Evolutionary conservation across 2,797 vertebrate genomes (phyloP).

Genomic region (Petrocephalus schoutedeni): DNA sequence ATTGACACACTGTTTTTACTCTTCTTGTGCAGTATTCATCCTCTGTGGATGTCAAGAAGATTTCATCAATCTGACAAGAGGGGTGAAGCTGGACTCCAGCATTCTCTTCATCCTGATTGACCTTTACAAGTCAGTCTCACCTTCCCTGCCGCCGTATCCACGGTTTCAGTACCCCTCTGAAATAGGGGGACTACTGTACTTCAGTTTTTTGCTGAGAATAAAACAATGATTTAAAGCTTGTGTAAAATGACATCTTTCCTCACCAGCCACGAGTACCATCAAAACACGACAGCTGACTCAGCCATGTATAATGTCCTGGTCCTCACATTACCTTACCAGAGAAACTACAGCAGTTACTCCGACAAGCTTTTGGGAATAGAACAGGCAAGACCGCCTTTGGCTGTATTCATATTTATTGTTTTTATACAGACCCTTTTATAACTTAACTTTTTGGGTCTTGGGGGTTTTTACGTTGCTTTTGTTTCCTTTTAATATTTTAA

Average conservation of each 20-base stretch:
- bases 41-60: slow-evolving; percentile 72
- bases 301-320: slow-evolving; percentile 69
- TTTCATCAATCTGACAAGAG: slow-evolving; percentile 47
- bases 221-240: not conserved
- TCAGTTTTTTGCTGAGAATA: not conserved
- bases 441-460: not conserved
- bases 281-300: slow-evolving; percentile 40
- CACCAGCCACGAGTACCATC: slow-evolving; percentile 63
- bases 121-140: slow-evolving; percentile 82
- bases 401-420: not conserved
- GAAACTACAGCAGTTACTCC: slow-evolving; percentile 52
- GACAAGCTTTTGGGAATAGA: slow-evolving; percentile 30
- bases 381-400: slow-evolving; percentile 29
- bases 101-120: slow-evolving; percentile 81
- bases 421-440: not conserved
- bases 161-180: not conserved
- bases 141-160: not conserved
- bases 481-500: not conserved
- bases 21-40: slow-evolving; percentile 72
- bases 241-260: not conserved
- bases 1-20: not conserved
- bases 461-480: not conserved
- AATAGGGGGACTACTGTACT: not conserved
- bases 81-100: slow-evolving; percentile 49
- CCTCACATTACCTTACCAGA: slow-evolving; percentile 62